Percentiles rank a stretch among this genome's conserved stretches.
Conservation (phyloP, 1,140 invertebrate species). For the Babylonia areolata region DNA sequence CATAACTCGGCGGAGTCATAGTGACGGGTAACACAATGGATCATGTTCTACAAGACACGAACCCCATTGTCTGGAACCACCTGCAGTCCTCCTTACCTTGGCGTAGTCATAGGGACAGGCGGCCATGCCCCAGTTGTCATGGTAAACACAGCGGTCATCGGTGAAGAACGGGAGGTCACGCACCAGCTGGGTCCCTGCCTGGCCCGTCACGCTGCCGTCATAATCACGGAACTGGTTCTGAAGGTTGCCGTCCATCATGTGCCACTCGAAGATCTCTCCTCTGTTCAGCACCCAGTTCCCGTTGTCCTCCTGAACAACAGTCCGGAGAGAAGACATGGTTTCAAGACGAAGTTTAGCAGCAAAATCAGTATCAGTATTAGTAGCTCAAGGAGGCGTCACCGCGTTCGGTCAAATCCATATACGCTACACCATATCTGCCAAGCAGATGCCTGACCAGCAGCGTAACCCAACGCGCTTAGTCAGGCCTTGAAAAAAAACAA, state of each 20-base stretch:
- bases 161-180: background rate
- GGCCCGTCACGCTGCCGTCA: constrained; percentile 17
- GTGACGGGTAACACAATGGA: background rate
- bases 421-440: too few species aligned
- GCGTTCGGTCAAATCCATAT: too few species aligned
- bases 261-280: background rate
- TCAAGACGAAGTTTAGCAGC: too few species aligned
- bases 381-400: too few species aligned
- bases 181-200: background rate
- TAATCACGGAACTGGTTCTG: background rate
- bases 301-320: background rate
- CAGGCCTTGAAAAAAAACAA: too few species aligned
- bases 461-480: too few species aligned
- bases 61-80: background rate
- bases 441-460: too few species aligned
- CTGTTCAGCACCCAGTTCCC: constrained; percentile 19
- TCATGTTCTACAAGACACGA: background rate
- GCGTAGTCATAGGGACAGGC: constrained; percentile 22
- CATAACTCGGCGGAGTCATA: background rate
- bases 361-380: too few species aligned
- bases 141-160: background rate
- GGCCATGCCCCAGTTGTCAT: constrained; percentile 14
- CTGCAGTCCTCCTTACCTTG: background rate
- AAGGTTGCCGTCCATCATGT: background rate
- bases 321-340: too few species aligned